Conservation (phyloP, 2,797 vertebrate genomes). For the Morelia viridis region DNA sequence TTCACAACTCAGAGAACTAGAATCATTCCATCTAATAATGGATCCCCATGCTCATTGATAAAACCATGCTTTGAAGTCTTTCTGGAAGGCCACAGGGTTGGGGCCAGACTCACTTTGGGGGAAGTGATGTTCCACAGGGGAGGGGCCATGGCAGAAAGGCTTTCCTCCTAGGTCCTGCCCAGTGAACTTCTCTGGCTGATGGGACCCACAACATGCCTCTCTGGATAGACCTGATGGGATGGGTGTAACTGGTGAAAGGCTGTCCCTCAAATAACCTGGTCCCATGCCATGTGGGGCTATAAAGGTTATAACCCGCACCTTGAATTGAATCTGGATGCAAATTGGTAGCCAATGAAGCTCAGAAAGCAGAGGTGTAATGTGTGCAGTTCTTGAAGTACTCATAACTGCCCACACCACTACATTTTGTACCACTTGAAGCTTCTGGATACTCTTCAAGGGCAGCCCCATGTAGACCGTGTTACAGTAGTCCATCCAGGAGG, state of each 20-base stretch:
- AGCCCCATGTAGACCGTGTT: background rate
- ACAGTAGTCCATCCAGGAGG: background rate
- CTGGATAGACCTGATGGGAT: background rate
- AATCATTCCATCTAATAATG: constrained; percentile 11
- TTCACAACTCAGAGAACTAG: background rate
- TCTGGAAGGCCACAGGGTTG: background rate
- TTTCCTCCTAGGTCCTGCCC: background rate
- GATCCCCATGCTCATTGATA: background rate
- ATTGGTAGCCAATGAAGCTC: background rate
- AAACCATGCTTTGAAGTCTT: background rate
- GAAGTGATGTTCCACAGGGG: background rate
- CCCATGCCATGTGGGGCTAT: background rate
- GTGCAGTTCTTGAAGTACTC: background rate
- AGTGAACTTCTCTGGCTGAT: background rate
- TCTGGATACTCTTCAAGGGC: background rate
- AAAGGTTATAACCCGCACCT: background rate
- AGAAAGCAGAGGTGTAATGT: background rate
- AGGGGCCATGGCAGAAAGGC: background rate
- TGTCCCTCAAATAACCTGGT: background rate
- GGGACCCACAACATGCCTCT: background rate
- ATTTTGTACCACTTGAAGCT: background rate
- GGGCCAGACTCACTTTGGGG: background rate
- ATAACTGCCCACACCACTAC: background rate
- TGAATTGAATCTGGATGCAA: background rate
- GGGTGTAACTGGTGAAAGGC: background rate